A percentile compares a stretch with the other conserved stretches of the same genome.
These are phyloP conservation scores for Rhagium mordax DNA, from an alignment of 2,888 invertebrate species.

Conservation along the genomic window DNA sequence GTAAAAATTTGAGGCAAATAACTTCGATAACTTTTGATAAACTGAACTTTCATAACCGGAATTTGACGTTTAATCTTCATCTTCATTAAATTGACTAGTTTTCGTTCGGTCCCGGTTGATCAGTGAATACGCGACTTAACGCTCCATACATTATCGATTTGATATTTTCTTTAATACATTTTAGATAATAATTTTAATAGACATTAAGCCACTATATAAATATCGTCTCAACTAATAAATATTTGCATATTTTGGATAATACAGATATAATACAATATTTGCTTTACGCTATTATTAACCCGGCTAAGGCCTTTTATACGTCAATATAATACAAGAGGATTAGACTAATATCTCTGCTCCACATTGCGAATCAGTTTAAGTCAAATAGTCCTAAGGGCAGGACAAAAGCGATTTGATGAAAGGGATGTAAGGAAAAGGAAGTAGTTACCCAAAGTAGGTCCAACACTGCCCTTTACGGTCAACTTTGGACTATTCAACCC, in stretches of 20 bases:
- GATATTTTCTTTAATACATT: too few relatives aligned
- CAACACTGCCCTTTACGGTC: slow-evolving; percentile 47
- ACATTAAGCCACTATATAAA: too few relatives aligned
- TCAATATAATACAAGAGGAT: slow-evolving; percentile 8
- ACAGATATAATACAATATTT: neutral
- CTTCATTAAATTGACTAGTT: too few relatives aligned
- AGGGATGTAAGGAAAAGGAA: slow-evolving; percentile 50
- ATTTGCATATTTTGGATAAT: neutral
- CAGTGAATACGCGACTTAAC: too few relatives aligned
- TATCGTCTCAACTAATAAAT: too few relatives aligned
- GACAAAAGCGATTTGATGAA: slow-evolving; percentile 39
- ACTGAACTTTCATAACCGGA: too few relatives aligned
- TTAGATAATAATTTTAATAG: too few relatives aligned
- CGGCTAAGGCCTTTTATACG: neutral
- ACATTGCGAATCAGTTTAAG: slow-evolving; percentile 42
- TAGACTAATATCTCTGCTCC: slow-evolving; percentile 21
- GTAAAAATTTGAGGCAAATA: too few relatives aligned
- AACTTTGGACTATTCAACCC: slow-evolving; percentile 48
- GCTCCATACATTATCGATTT: too few relatives aligned
- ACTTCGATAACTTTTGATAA: too few relatives aligned
- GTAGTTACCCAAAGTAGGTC: slow-evolving; percentile 49
- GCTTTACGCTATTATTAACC: neutral
- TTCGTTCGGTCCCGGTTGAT: too few relatives aligned
- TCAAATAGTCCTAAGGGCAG: slow-evolving; percentile 44
- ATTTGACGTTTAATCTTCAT: too few relatives aligned